A percentile compares a stretch with the other conserved stretches of the same genome.
Evolutionary conservation across 2,113 vertebrate genomes (phyloP).

Genomic region (Mastomys coucha): DNA sequence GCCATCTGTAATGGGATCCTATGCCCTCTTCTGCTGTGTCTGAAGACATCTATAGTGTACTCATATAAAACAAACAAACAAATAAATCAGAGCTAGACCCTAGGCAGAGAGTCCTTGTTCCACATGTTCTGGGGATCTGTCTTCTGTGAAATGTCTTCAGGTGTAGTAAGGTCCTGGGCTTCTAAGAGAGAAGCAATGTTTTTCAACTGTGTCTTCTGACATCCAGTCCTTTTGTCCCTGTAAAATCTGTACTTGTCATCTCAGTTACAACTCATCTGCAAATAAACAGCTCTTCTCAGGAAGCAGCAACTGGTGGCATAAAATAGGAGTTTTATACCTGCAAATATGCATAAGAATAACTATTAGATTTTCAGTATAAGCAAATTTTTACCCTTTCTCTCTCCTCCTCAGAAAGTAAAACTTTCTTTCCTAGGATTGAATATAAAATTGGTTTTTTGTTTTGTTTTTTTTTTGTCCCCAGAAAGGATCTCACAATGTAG

Average conservation of each 20-base stretch:
- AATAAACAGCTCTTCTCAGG: constrained; percentile 68
- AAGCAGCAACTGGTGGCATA: constrained; percentile 61
- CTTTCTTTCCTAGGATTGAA: background rate
- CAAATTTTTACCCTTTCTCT: background rate
- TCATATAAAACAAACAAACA: no score
- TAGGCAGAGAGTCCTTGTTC: background rate
- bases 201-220: constrained; percentile 61
- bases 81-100: background rate
- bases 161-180: background rate
- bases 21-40: no score
- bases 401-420: constrained; percentile 4
- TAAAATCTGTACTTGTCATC: constrained; percentile 54
- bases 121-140: background rate
- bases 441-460: constrained; percentile 22
- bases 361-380: constrained; percentile 60
- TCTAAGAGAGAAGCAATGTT: constrained; percentile 35
- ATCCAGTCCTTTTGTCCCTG: constrained; percentile 65
- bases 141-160: background rate
- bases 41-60: no score
- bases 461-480: background rate
- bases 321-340: constrained; percentile 58
- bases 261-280: constrained; percentile 71
- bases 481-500: background rate
- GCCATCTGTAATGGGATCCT: no score
- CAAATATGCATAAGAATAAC: constrained; percentile 45